These are phyloP conservation scores for Diabrotica undecimpunctata DNA, from an alignment of 1,140 invertebrate genomes.

Conservation along the genomic window DNA sequence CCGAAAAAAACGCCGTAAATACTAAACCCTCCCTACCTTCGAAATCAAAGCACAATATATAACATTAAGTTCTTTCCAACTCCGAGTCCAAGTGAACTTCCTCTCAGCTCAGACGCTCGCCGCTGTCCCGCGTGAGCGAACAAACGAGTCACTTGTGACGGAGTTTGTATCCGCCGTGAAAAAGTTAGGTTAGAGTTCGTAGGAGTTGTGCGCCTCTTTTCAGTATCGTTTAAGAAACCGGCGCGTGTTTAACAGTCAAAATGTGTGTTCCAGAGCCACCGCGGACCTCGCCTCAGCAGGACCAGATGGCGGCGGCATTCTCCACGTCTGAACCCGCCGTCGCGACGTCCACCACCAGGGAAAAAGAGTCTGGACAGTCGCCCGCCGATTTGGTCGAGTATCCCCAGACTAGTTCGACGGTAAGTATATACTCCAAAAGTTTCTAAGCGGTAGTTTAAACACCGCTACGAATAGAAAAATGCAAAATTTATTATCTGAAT, in stretches of 20 bases:
- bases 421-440: slow-evolving; percentile 36
- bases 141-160: background rate
- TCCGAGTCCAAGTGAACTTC: background rate
- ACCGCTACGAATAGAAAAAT: too few relatives aligned
- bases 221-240: background rate
- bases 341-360: slow-evolving; percentile 22
- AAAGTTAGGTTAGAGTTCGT: background rate
- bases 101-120: background rate
- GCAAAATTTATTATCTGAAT: too few relatives aligned
- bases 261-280: slow-evolving; percentile 60
- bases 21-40: background rate
- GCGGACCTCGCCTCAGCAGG: slow-evolving; percentile 66
- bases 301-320: slow-evolving; percentile 54
- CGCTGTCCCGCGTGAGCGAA: background rate
- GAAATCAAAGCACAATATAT: background rate
- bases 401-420: slow-evolving; percentile 57
- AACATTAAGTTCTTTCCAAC: background rate
- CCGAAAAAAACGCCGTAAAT: too few relatives aligned
- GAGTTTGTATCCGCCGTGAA: background rate
- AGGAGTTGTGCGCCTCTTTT: background rate
- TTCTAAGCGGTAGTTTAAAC: too few relatives aligned
- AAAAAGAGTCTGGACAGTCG: slow-evolving; percentile 22
- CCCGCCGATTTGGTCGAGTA: slow-evolving; percentile 38
- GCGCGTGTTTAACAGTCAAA: background rate
- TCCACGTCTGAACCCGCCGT: slow-evolving; percentile 42